Evolutionary conservation across 2,888 invertebrate genomes (phyloP), one percentile per base, ranked within the genome.

Genomic region (Drosophila maculinotata): DNA sequence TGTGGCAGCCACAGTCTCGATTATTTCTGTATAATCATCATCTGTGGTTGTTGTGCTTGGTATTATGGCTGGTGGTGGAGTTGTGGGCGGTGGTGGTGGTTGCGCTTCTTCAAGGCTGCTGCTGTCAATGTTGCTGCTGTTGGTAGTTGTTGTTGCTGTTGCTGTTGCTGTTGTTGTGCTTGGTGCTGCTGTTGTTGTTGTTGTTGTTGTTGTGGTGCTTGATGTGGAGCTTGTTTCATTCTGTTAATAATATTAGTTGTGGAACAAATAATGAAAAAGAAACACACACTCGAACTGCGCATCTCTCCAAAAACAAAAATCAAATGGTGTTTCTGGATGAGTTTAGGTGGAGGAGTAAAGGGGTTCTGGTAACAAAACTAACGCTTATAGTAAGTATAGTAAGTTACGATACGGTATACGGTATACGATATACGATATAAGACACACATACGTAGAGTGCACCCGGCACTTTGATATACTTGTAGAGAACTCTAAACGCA

Each of bases 1-100:
- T 48, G 47, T 48, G 44, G 76, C 63, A 54, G 59, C 57, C 42
- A 84, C 60, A 36, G 85, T 39, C 59, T 87, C 85, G 31, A 84
- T 76, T 56, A 88, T 73, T 62, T 83, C 77, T 41, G 73, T 4
- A 20, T 20, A 63, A 54, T 78, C 76, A 48, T 77, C 75, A 49
- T 79, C 75, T 57, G 91, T 51, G 47, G 53, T 91, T 71, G 93
- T 92, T 85, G 93, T 93, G 76, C 92, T 92, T 31, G 89, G 78
- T 59, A 76, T 78, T 38, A 79, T 62, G 62, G 79, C 79, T 58
- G 86, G 86, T 39, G 82, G 84, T 67, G 86, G 73, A 54, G 80
- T 68, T 67, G 86, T 76, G 45, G 85, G 85, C 91, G 75, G 76
- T 69, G 86, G 93, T 91, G 79, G 92, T 92, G 88, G 93, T 92